A percentile compares a stretch with the other conserved stretches of the same genome.
Conservation (phyloP, 2,113 vertebrate genomes). For the Candoia aspera region DNA sequence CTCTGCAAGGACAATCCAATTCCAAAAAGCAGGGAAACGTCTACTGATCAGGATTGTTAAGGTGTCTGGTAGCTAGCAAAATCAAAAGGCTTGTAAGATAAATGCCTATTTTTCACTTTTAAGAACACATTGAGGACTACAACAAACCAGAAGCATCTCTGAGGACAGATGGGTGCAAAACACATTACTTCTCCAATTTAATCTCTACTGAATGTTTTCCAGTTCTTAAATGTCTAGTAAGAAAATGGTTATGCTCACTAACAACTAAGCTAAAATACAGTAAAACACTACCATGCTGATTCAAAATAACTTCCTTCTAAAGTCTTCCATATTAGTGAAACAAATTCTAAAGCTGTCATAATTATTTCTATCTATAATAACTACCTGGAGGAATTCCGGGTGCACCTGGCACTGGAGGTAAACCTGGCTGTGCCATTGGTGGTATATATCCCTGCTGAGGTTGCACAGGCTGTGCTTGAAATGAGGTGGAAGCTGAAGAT, state of each 20-base stretch:
- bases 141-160: not conserved
- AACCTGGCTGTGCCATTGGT: constrained; percentile 89
- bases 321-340: not conserved
- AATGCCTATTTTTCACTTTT: not conserved
- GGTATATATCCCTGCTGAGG: constrained; percentile 86
- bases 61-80: not conserved
- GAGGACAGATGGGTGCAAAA: too few relatives aligned
- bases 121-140: not conserved
- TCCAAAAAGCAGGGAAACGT: not conserved
- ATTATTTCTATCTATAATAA: not conserved
- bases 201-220: not conserved
- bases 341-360: not conserved
- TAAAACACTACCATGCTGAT: not conserved
- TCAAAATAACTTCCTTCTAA: not conserved
- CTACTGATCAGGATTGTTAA: not conserved
- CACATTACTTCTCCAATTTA: not conserved
- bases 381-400: constrained; percentile 89
- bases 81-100: not conserved
- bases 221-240: not conserved
- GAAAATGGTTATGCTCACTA: not conserved
- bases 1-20: not conserved
- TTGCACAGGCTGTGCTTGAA: constrained; percentile 84
- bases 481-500: constrained; percentile 88
- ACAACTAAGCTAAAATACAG: not conserved
- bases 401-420: constrained; percentile 84